These are phyloP conservation scores for Halocaridina rubra DNA, from an alignment of 2,888 invertebrate species.

Conservation along the genomic window DNA sequence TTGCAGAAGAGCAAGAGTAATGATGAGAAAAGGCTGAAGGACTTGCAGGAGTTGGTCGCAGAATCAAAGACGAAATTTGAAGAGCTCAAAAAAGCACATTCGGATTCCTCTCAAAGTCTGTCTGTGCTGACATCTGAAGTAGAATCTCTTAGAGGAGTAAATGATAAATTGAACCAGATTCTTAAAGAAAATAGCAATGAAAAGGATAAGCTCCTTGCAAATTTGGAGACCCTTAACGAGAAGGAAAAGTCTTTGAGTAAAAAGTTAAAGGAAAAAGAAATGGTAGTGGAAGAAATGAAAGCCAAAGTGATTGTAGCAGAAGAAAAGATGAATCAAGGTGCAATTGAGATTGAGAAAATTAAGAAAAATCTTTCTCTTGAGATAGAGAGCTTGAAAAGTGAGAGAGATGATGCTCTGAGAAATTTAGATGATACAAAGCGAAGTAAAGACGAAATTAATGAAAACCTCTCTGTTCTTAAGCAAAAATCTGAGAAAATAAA, in stretches of 20 bases:
- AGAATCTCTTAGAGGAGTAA: constrained; percentile 3
- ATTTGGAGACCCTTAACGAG: background rate
- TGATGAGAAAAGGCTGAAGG: background rate
- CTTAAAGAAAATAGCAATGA: background rate
- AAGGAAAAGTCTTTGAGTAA: background rate
- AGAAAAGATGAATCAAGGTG: constrained; percentile 6
- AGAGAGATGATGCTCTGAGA: background rate
- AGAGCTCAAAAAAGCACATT: background rate
- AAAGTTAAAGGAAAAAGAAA: constrained; percentile 9
- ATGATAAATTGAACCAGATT: background rate
- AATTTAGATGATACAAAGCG: background rate
- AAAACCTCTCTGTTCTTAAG: background rate
- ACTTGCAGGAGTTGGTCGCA: background rate
- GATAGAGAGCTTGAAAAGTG: background rate
- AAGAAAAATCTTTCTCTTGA: background rate
- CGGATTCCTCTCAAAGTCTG: background rate
- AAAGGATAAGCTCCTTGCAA: background rate
- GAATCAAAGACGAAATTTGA: background rate
- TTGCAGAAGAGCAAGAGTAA: background rate
- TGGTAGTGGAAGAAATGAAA: background rate
- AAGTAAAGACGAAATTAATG: background rate
- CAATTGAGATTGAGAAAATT: background rate
- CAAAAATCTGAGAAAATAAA: background rate
- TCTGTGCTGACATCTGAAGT: constrained; percentile 3
- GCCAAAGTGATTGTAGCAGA: constrained; percentile 1